Base-by-base conservation (phyloP, 2,113 vertebrate species). In the Psilopsiagon aurifrons region DNA sequence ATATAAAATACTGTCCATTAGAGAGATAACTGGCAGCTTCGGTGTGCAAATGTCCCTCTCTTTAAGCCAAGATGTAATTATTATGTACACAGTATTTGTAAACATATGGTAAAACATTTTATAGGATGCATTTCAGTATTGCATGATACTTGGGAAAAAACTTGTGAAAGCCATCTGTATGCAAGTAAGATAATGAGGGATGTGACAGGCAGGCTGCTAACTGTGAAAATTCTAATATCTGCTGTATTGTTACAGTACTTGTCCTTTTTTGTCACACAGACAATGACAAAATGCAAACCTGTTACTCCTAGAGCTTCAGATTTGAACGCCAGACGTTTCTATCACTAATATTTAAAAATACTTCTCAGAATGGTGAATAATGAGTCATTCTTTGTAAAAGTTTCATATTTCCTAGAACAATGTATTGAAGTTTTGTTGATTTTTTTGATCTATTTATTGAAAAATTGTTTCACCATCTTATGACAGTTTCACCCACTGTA, bases 91-190 rank as follows among this genome's bases (percentile, higher is more conserved):
- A 60, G 43, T 71, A 81, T 77, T 94, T 95, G 90, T 84, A 94
- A 97, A 91, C 84, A 44, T 66, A 95, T 78, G 55, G 18, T 41
- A 88, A 92, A 91, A 87, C 9, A 79, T 83, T 80, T 64, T 71
- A 92, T 29, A 46, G 57, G 86, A 83, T 85, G 76, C 25, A 88
- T 64, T 70, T 92, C 41, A 63, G 31, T 63, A 47, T 68, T 92
- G 13, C 20, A 82, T 29, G 17, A n/a, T 78, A 85, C 62, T 86
- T 88, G 43, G 8, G 64, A n/a, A 84, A 97, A 93, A 84, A 73
- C 52, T 7, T 33, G 82, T 84, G 74, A 91, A 96, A 95, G 28
- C 88, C 27, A 96, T 73, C 78, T 88, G 52, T 59, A 93, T 12
- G 35, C 80, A 83, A 94, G 39, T 66, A 41, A 92, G 69, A 91